Base-by-base conservation (phyloP, 2,888 invertebrate species). In the Bombylius discolor region DNA sequence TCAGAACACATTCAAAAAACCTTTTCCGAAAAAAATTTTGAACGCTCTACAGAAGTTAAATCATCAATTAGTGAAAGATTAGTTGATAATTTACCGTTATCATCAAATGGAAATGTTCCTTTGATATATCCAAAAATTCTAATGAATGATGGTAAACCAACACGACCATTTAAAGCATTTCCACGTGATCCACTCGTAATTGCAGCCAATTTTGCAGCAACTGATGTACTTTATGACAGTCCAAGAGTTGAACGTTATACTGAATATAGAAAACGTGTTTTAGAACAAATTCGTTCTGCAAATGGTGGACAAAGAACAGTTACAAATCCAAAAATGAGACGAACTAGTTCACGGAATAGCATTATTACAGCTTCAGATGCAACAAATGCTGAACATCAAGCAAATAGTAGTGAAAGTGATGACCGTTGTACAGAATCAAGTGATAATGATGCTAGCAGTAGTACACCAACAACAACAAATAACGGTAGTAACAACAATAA, bases 281-380 rank as follows among this genome's bases (percentile, higher is more conserved):
- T 89, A 14, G 77, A 81, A 32, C 82, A 83, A 48, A 83, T 88
- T 60, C 80, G 80, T 39, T 78, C 76, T 61, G 78, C 79, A 13
- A 84, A 81, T 59, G 83, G 79, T 49, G 82, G 79, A 1, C 70
- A 74, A 5, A 67, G 77, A 23, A 72, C 78, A 1, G 76, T 77
- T 2, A 76, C 83, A 33, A 87, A 87, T 63, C 82, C 84, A 0
- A 82, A 85, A 64, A 88, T 87, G 88, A 76, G 85, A n/a, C 74
- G 84, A 57, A 77, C 76, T 0, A 71, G 69, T 54, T 67, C 66
- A 5, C 59, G 65, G 23, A 72, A 66, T 57, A 23, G 12, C 9
- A 49, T 4, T 11, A 11, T 1, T n/a, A n/a, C 1, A 47, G 7
- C 23, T 11, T 11, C 33, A 49, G 23, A n/a, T 32, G 49, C 34